Evolutionary conservation across 2,797 vertebrate species (phyloP), one percentile per base, ranked within the genome.

Genomic region (Lutjanus argentimaculatus): DNA sequence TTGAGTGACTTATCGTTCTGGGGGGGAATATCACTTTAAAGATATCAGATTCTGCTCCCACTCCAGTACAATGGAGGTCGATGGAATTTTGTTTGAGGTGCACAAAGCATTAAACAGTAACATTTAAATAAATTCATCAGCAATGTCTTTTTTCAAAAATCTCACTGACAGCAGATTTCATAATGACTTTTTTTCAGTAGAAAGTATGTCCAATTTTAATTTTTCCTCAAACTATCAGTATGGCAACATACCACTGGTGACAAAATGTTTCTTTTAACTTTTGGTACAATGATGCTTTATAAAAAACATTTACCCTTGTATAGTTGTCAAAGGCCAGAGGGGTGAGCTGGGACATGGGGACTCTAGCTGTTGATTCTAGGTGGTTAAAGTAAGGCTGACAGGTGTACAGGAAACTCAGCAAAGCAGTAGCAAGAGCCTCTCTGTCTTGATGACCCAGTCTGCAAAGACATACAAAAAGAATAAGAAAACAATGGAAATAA

Each of bases 361-460:
- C 93, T 79, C 95, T 90, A 0, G 94, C 95, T 0, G 90, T 92
- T 6, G 95, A 92, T 80, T 97, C 96, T 90, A 97, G 82, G 82
- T 96, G 94, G 25, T 92, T 94, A 66, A 97, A 97, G 86, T 89
- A 97, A 1, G 95, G 95, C 84, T 96, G 93, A 67, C 96, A 97
- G 46, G 85, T 93, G 82, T 79, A 83, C 81, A 98, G 85, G 85
- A 97, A 95, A 36, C 80, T 86, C 4, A 73, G 87, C 72, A 97
- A 89, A 7, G 87, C 90, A 21, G 79, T 82, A 25, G 85, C 89
- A 69, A 94, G 87, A 79, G 83, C 76, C 17, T 95, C 90, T 8
- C 87, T 92, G 30, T 95, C 93, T 1, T 85, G 48, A n/a, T 59
- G 36, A 66, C 86, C 87, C 59, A 89, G 87, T 73, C 96, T 97